Base-by-base conservation (phyloP, 2,888 invertebrate genomes). In the Coelinius sp. region DNA sequence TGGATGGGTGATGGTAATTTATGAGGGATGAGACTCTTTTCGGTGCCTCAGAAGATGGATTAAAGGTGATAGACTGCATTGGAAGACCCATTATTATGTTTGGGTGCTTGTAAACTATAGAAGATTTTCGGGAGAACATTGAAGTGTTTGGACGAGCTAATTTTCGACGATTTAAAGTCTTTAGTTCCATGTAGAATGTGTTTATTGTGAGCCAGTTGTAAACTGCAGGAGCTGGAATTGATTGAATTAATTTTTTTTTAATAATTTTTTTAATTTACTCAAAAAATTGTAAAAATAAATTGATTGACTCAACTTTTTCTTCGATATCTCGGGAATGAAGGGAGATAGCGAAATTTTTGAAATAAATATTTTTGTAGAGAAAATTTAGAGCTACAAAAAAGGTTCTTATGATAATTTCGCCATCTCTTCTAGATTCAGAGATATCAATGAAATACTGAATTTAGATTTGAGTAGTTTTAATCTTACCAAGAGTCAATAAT, bases 141-240 rank as follows among this genome's bases (percentile, higher is more conserved):
- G 31, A 24, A n/a, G 53, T 4, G 41, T 59, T 62, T 7, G 35
- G 53, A 41, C 59, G 53, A 35, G 20, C 72, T 71, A 24, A 70
- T 46, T 63, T 76, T 76, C 20, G 76, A 63, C 59, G 69, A 38
- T 65, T 38, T 8, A 66, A 59, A 12, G 22, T 53, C 38, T 70
- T 38, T 4, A 81, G 73, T n/a, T 81, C 73, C 31, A 75, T 38
- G 62, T 79, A 84, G 46, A 83, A 79, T 0, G 74, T 67, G 5
- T 81, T 77, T 10, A 81, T 80, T 0, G 78, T 70, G 38, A 77
- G 79, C 84, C 84, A 85, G 17, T 81, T 83, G 73, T 83, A 84
- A 25, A 76, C 46, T 2, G 82, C 80, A 24, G 81, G 70, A 5
- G 75, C 85, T 82, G 74, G 7, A 68, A 53, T 46, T 8, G n/a